Conservation (phyloP, 35 echinoderm and acorn worm genomes). For the Acanthaster planci region DNA sequence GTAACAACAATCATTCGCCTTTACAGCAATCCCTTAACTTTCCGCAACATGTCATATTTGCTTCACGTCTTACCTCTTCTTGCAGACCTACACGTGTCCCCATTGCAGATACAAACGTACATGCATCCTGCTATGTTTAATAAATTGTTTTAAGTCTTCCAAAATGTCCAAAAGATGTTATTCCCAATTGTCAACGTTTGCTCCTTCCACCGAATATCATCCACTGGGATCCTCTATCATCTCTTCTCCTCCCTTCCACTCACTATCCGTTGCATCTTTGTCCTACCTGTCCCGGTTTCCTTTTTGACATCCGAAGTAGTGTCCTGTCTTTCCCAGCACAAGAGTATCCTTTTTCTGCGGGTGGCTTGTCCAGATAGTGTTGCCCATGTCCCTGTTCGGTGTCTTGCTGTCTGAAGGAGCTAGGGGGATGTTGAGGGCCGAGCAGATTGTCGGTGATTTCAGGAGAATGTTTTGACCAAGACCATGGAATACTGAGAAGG, state of each 20-base stretch:
- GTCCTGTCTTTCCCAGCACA: not conserved
- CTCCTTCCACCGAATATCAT: no score
- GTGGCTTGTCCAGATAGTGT: constrained; percentile 52
- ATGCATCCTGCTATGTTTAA: no score
- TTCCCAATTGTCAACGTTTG: no score
- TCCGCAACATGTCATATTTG: no score
- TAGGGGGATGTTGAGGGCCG: constrained; percentile 26
- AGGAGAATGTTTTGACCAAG: constrained; percentile 77
- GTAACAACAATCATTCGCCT: no score
- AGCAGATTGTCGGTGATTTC: constrained; percentile 61
- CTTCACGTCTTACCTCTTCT: no score
- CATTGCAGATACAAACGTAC: no score
- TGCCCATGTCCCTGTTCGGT: constrained; percentile 69
- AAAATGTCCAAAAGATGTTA: no score
- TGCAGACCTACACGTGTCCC: no score
- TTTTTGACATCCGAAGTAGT: not conserved
- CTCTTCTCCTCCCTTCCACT: not conserved
- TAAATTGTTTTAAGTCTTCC: no score
- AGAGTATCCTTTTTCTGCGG: not conserved
- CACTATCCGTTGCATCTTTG: not conserved
- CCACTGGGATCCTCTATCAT: not conserved
- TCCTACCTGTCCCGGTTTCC: not conserved
- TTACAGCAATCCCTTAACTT: no score
- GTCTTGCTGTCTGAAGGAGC: constrained; percentile 43
- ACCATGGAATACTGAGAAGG: constrained; percentile 66